Base-by-base conservation (phyloP, 1,140 invertebrate species). In the Eueides isabella region DNA sequence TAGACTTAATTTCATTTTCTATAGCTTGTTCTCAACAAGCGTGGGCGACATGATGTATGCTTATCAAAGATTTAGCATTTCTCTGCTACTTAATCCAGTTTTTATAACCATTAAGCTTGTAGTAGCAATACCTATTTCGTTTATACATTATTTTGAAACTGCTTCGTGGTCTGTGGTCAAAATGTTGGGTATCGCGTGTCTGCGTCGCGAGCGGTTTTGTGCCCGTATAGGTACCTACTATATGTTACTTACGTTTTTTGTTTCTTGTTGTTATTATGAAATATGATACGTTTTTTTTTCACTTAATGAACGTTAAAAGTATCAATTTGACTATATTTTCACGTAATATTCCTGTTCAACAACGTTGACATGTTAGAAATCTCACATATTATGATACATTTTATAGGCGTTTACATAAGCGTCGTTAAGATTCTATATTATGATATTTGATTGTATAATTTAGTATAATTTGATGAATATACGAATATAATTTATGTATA, bases 11-110 rank as follows among this genome's bases (percentile, higher is more conserved):
- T 55, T 55, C 23, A 4, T 7, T 11, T 9, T 55, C 48, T 55
- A 11, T 4, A 55, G 19, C 23, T 9, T 11, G 48, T 12, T 5
- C 41, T 44, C 14, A 26, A 55, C 23, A 55, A n/a, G 48, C 48
- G 48, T 55, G 48, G 48, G 48, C 11, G 48, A 55, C 23, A 55
- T 55, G 85, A 88, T 79, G 78, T 85, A 87, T 84, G 86, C 87
- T 89, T 92, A 92, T 90, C 85, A 83, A 81, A 75, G 80, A 87
- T 90, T 90, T 85, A 89, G 81, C 85, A 85, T 90, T 90, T 90
- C 86, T 88, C 82, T 78, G 88, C 87, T 91, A 92, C 90, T 89
- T 92, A 88, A 87, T 90, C 87, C 84, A 91, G 85, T 91, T 92
- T 89, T 89, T 87, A 86, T 88, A 86, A 84, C 86, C 81, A 88